Percentiles rank a stretch among this genome's conserved stretches.
Conservation (phyloP, 2,113 vertebrate species). For the Campylorhamphus procurvoides region DNA sequence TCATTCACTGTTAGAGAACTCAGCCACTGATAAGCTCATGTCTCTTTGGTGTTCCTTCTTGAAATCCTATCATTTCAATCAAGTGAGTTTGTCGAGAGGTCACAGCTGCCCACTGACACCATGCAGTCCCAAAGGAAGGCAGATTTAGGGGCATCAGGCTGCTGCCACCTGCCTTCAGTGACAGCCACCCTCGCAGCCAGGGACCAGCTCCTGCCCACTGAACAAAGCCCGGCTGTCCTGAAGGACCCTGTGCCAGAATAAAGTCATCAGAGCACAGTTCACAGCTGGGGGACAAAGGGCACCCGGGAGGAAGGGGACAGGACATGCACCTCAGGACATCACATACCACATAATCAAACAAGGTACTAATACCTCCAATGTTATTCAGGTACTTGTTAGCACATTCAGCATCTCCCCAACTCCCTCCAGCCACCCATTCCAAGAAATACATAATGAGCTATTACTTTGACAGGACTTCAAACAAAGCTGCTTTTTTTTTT, state of each 20-base stretch:
- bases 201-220: neutral
- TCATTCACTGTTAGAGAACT: neutral
- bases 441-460: neutral
- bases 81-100: neutral
- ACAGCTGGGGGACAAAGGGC: neutral
- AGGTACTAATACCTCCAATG: rapidly evolving
- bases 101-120: neutral
- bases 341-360: neutral
- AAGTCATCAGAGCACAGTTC: neutral
- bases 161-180: neutral
- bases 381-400: neutral
- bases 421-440: neutral
- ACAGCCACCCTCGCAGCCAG: neutral
- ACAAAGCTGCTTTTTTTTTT: neutral
- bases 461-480: neutral
- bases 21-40: rapidly evolving
- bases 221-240: neutral
- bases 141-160: neutral
- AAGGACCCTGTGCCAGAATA: neutral
- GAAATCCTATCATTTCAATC: neutral
- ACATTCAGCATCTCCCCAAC: neutral
- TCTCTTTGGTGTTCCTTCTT: neutral
- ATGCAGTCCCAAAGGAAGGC: neutral
- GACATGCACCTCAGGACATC: neutral
- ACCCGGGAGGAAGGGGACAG: neutral